These are phyloP conservation scores for Phalanger gymnotis DNA, from an alignment of 2,797 vertebrate species.

Conservation along the genomic window DNA sequence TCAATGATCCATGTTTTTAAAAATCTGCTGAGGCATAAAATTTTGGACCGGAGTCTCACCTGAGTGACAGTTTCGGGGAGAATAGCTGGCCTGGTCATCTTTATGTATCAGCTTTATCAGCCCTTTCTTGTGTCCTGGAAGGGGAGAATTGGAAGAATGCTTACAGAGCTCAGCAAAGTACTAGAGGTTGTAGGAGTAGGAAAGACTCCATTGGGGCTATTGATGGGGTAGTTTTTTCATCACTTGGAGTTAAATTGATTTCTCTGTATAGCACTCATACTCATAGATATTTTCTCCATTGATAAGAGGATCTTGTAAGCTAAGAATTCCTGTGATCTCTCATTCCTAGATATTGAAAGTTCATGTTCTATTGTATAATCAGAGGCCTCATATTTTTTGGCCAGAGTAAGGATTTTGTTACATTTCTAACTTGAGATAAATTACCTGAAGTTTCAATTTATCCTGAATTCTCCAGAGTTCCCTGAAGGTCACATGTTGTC, in stretches of 20 bases:
- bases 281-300: slow-evolving; percentile 33
- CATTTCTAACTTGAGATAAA: slow-evolving; percentile 79
- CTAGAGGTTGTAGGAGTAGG: neutral
- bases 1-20: neutral
- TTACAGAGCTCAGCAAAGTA: neutral
- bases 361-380: slow-evolving; percentile 26
- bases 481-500: slow-evolving; percentile 72
- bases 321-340: slow-evolving; percentile 64
- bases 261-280: slow-evolving; percentile 7
- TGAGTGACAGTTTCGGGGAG: neutral
- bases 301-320: slow-evolving; percentile 53
- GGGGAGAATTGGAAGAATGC: neutral
- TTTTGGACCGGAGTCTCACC: neutral
- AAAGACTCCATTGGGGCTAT: neutral
- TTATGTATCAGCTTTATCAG: neutral
- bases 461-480: slow-evolving; percentile 68
- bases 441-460: slow-evolving; percentile 79
- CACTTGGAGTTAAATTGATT: slow-evolving; percentile 34
- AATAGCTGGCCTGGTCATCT: neutral
- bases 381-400: neutral
- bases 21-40: slow-evolving; percentile 1
- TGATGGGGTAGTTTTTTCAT: slow-evolving; percentile 39
- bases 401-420: slow-evolving; percentile 68
- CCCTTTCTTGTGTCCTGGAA: slow-evolving; percentile 14
- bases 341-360: slow-evolving; percentile 64